Evolutionary conservation across 2,797 vertebrate species (phyloP), one percentile per base, ranked within the genome.

Genomic region (Phyllotis vaccarum): DNA sequence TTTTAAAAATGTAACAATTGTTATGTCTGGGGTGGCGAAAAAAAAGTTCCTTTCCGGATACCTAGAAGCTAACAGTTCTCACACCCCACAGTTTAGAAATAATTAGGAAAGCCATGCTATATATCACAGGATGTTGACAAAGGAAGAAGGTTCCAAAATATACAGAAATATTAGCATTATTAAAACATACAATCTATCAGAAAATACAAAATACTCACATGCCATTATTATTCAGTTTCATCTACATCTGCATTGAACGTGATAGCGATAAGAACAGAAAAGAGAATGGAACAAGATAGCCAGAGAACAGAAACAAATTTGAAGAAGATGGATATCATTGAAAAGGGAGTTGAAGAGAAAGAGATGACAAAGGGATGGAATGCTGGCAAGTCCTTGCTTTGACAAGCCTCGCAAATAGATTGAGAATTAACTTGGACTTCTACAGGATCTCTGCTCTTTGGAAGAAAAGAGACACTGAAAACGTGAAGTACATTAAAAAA

Each of bases 101-200:
- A 96, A 87, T 74, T 72, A 6, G 29, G 60, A 43, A 89, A 27
- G 76, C 6, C 11, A 27, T 49, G 46, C 46, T n/a, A 89, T 76
- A 19, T 31, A 68, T 83, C 56, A 6, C 10, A 80, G 64, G 14
- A 90, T 72, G 4, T 94, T 46, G 79, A 46, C 83, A 91, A 78
- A 93, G n/a, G 29, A 80, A 22, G 7, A 6, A 37, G 7, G 52
- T 43, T 5, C 12, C 31, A 10, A 54, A 87, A 89, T 86, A 56
- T 43, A 81, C 85, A 46, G 12, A 87, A 80, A 29, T 83, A 54
- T 66, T 68, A 37, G 3, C 19, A 62, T 90, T 82, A 60, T 82
- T 92, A 56, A 92, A 94, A 64, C 79, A 89, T 54, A 34, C 46
- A 76, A 37, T 79, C 21, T 95, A 27, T 66, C 72, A 19, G 46